Evolutionary conservation across 2,113 vertebrate genomes (phyloP).

Genomic region (Gallinago jamesoni): DNA sequence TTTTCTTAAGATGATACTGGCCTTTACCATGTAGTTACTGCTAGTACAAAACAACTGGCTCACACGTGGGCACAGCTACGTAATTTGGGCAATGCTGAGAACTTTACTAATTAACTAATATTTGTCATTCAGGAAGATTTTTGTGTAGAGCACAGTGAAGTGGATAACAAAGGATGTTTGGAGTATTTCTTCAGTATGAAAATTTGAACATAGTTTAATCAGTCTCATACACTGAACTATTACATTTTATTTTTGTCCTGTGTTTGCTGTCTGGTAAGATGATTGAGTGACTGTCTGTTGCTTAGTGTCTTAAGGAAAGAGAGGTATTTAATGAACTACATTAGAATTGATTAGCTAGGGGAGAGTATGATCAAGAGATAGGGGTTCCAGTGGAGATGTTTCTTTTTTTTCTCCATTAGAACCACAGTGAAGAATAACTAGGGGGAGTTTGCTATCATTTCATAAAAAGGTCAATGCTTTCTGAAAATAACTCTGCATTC

Average conservation of each 20-base stretch:
- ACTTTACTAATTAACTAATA: not conserved
- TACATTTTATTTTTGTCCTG: not conserved
- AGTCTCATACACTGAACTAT: not conserved
- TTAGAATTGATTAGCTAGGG: not conserved
- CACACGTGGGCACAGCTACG: not conserved
- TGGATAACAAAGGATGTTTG: not conserved
- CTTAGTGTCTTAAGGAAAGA: not conserved
- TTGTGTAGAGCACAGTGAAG: not conserved
- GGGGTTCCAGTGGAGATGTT: not conserved
- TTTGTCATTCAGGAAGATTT: not conserved
- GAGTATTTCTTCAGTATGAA: not conserved
- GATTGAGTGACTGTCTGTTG: not conserved
- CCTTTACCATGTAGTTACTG: too few species aligned
- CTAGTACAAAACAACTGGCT: not conserved
- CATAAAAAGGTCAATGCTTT: not conserved
- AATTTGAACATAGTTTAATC: not conserved
- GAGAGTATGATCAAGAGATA: not conserved
- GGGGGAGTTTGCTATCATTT: not conserved
- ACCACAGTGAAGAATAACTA: not conserved
- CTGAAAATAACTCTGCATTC: not conserved
- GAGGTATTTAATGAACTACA: not conserved
- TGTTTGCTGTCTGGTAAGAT: not conserved
- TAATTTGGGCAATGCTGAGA: not conserved
- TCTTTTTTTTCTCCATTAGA: not conserved
- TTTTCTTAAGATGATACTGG: not conserved